Evolutionary conservation across 2,888 invertebrate genomes (phyloP).

Genomic region (Ecliptopera silaceata): DNA sequence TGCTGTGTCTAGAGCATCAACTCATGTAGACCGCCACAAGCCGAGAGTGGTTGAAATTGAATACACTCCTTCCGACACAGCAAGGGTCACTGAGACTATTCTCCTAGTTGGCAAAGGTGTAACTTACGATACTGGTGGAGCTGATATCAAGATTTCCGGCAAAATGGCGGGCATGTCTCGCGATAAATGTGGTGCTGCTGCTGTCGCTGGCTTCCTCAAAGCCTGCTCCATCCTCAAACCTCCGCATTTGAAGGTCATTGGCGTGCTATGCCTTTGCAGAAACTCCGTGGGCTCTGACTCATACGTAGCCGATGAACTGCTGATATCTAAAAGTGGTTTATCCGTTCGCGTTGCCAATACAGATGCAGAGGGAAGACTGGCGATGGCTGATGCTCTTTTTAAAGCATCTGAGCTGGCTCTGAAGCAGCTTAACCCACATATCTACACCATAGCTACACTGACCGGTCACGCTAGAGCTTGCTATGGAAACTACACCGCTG

Average conservation of each 20-base stretch:
- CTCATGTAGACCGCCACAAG: constrained; percentile 84
- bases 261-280: constrained; percentile 90
- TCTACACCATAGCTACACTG: constrained; percentile 94
- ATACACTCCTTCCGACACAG: constrained; percentile 82
- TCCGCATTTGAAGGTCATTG: constrained; percentile 89
- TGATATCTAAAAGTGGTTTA: constrained; percentile 90
- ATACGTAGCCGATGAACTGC: constrained; percentile 93
- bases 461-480: constrained; percentile 90
- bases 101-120: constrained; percentile 95
- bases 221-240: constrained; percentile 88
- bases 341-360: constrained; percentile 93
- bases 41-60: constrained; percentile 85
- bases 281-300: constrained; percentile 93
- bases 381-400: constrained; percentile 92
- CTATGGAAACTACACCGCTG: constrained; percentile 87
- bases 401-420: constrained; percentile 77
- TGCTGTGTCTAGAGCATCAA: constrained; percentile 89
- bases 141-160: constrained; percentile 86
- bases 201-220: constrained; percentile 94
- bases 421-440: constrained; percentile 89
- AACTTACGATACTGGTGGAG: constrained; percentile 91
- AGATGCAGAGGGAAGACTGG: constrained; percentile 95
- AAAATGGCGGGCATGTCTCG: constrained; percentile 93
- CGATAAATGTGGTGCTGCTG: constrained; percentile 96
- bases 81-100: constrained; percentile 85